Conservation (phyloP, 2,113 vertebrate genomes). For the Physeter macrocephalus region DNA sequence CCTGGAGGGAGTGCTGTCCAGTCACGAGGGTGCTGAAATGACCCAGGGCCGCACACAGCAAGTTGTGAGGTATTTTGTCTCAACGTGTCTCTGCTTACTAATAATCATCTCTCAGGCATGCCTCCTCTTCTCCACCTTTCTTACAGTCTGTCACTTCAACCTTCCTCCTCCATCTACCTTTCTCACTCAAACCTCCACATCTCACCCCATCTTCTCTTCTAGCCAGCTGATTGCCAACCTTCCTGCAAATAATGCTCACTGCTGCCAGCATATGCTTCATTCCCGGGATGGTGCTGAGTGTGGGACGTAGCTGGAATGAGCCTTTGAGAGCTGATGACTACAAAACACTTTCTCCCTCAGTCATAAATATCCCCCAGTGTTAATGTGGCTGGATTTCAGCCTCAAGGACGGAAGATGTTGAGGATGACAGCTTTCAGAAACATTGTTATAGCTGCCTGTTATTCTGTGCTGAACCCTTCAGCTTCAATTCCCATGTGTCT, state of each 20-base stretch:
- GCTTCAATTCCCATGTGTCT: not conserved
- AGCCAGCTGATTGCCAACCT: not conserved
- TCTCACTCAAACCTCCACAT: not conserved
- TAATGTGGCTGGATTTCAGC: not conserved
- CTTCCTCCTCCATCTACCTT: not conserved
- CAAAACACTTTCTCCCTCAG: not conserved
- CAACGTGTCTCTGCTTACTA: not conserved
- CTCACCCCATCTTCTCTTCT: not conserved
- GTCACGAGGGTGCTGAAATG: not conserved
- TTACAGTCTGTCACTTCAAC: not conserved
- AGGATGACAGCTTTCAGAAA: not conserved
- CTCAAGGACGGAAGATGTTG: not conserved
- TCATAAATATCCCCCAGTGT: not conserved
- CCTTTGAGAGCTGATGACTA: not conserved
- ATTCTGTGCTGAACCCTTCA: not conserved
- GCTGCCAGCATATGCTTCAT: not conserved
- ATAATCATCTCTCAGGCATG: not conserved
- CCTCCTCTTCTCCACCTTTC: not conserved
- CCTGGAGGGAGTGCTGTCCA: slow-evolving; percentile 16
- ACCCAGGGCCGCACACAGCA: accelerated
- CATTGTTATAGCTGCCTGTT: not conserved
- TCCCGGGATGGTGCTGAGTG: not conserved
- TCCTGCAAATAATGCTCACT: not conserved
- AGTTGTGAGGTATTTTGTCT: not conserved
- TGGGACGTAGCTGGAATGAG: not conserved